A percentile compares a stretch with the other conserved stretches of the same genome.
Evolutionary conservation across 2,888 invertebrate species (phyloP).

Genomic region (Drosophila mulleri): DNA sequence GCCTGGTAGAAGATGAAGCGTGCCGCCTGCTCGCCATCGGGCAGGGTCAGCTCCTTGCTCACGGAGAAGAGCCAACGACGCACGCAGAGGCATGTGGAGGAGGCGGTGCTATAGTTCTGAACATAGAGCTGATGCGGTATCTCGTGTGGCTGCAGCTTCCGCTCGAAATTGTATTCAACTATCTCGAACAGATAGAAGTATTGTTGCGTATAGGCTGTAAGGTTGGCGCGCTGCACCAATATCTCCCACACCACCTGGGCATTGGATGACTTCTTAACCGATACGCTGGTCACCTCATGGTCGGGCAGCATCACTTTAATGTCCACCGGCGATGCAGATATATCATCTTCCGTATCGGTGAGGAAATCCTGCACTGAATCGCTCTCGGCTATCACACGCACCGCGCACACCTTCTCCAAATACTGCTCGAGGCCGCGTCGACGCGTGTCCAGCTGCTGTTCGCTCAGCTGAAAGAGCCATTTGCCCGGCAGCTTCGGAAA

Average conservation of each 20-base stretch:
- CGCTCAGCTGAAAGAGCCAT: conserved; percentile 98
- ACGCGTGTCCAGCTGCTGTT: conserved; percentile 98
- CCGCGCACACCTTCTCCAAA: conserved; percentile 98
- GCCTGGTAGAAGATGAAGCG: conserved; percentile 97
- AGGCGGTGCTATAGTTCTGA: conserved; percentile 99
- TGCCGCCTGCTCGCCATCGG: conserved; percentile 90
- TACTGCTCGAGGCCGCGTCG: conserved; percentile 98
- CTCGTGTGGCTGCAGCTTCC: conserved; percentile 96
- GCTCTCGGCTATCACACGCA: conserved; percentile 98
- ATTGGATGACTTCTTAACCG: conserved; percentile 94
- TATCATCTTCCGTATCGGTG: conserved; percentile 95
- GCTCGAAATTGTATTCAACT: conserved; percentile 98
- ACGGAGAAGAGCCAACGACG: conserved; percentile 95
- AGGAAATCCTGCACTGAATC: conserved; percentile 99
- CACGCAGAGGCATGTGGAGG: conserved; percentile 95
- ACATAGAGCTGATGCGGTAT: conserved; percentile 99
- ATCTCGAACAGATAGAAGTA: conserved; percentile 99
- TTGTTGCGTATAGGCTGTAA: conserved; percentile 92
- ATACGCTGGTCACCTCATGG: conserved; percentile 94
- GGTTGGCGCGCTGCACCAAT: conserved; percentile 92
- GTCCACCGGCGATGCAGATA: conserved; percentile 91
- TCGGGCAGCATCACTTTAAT: conserved; percentile 95
- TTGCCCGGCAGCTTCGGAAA: conserved; percentile 99
- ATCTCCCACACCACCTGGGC: conserved; percentile 96
- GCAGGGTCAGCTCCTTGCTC: conserved; percentile 88